A percentile compares a stretch with the other conserved stretches of the same genome.
phyloP scores from a whole-genome alignment of 2,113 vertebrate genomes.

The Turnix velox region DNA sequence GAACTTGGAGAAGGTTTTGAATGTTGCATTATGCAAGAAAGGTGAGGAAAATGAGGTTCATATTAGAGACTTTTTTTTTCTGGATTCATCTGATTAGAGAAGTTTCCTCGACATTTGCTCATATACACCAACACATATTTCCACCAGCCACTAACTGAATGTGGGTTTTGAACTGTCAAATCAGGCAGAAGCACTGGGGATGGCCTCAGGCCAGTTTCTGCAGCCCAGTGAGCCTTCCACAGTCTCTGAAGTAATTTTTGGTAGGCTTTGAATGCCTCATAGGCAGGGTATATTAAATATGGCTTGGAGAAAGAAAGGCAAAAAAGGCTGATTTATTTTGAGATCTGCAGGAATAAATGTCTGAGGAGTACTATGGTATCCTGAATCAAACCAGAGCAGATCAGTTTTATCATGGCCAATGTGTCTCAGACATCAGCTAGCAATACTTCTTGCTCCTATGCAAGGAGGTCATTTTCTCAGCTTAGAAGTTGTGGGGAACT shows the following conservation, averaged over 20 bases:
- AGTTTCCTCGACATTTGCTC: neutral
- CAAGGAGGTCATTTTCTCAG: neutral
- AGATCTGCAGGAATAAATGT: neutral
- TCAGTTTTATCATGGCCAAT: neutral
- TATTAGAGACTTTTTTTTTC: neutral
- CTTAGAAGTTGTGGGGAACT: neutral
- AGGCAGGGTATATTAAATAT: neutral
- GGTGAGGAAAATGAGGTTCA: neutral
- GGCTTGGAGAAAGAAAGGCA: neutral
- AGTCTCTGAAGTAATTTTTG: neutral
- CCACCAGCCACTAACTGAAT: neutral
- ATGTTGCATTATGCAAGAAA: neutral
- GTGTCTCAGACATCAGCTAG: neutral
- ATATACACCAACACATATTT: neutral
- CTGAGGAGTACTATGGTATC: neutral
- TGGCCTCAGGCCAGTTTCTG: neutral
- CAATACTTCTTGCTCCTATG: neutral
- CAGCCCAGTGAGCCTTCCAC: neutral
- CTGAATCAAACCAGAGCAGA: neutral
- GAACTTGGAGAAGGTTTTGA: neutral
- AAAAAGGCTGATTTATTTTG: neutral
- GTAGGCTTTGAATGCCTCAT: neutral
- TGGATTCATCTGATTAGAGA: neutral
- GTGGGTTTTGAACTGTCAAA: neutral
- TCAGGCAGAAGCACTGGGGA: neutral